These are phyloP conservation scores for Micoletzkya japonica DNA, from an alignment of 2,888 invertebrate species.

Conservation along the genomic window DNA sequence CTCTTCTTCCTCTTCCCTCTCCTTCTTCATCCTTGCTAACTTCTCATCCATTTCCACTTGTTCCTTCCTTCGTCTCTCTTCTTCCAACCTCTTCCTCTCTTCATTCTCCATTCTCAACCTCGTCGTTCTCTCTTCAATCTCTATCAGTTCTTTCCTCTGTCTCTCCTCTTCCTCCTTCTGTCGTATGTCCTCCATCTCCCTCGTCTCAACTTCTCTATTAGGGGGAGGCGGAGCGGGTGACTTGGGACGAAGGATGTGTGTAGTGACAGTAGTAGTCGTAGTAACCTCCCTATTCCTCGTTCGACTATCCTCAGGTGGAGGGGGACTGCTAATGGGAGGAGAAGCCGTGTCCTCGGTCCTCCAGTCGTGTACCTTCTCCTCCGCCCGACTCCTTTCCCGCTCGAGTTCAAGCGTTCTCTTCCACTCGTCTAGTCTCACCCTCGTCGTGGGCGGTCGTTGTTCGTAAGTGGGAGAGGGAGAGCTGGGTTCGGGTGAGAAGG, in stretches of 20 bases:
- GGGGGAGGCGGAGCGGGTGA: constrained; percentile 26
- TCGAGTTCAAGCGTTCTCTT: constrained; percentile 5
- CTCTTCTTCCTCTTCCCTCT: not conserved
- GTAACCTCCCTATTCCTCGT: constrained; percentile 2
- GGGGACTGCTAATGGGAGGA: constrained; percentile 11
- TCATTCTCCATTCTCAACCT: not conserved
- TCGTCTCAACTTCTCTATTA: constrained; percentile 19
- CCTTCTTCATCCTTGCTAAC: constrained; percentile 11
- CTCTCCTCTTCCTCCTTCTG: not conserved
- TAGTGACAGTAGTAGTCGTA: not conserved
- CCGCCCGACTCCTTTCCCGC: constrained; percentile 3
- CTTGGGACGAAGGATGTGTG: constrained; percentile 9
- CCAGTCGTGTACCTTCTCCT: constrained; percentile 20
- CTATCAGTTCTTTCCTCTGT: not conserved
- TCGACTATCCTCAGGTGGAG: not conserved
- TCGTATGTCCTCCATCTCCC: constrained; percentile 23
- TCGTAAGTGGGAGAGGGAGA: not conserved
- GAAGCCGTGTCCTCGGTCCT: constrained; percentile 6
- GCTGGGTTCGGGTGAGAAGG: not conserved
- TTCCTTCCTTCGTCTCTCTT: constrained; percentile 9
- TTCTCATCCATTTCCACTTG: constrained; percentile 2
- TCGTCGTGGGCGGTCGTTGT: not conserved
- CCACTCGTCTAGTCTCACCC: not conserved
- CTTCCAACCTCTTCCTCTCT: not conserved
- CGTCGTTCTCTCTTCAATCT: constrained; percentile 1